Evolutionary conservation across 2,113 vertebrate species (phyloP).

Genomic region (Pao palembangensis): DNA sequence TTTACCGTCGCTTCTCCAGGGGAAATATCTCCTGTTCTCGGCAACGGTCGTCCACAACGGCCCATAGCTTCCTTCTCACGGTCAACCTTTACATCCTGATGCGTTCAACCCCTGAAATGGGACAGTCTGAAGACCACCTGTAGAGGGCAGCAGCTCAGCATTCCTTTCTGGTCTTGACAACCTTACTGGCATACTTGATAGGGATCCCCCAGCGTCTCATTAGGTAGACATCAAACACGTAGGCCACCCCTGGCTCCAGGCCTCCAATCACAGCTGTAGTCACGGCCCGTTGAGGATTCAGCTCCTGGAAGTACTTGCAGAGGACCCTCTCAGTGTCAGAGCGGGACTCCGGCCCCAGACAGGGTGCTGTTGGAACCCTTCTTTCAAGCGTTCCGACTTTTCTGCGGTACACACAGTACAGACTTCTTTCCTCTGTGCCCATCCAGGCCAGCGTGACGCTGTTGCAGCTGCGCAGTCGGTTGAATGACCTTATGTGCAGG

Average conservation of each 20-base stretch:
- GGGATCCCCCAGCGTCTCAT: slow-evolving; percentile 85
- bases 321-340: slow-evolving; percentile 82
- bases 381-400: slow-evolving; percentile 50
- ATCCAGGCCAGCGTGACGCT: slow-evolving; percentile 88
- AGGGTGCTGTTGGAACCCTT: slow-evolving; percentile 60
- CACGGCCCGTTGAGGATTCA: slow-evolving; percentile 81
- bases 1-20: slow-evolving; percentile 36
- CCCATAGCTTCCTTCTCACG: slow-evolving; percentile 59
- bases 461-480: slow-evolving; percentile 83
- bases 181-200: slow-evolving; percentile 85
- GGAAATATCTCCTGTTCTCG: slow-evolving; percentile 27
- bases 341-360: slow-evolving; percentile 81
- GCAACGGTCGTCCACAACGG: slow-evolving; percentile 57
- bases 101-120: slow-evolving; percentile 37
- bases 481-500: slow-evolving; percentile 87
- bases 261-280: slow-evolving; percentile 83
- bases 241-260: slow-evolving; percentile 77
- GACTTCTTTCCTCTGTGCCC: slow-evolving; percentile 83
- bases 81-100: slow-evolving; percentile 58
- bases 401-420: slow-evolving; percentile 85
- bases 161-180: slow-evolving; percentile 83
- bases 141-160: slow-evolving; percentile 75
- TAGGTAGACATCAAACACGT: slow-evolving; percentile 88
- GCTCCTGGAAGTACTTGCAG: slow-evolving; percentile 87
- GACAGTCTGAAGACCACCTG: slow-evolving; percentile 52